Evolutionary conservation across 2,888 invertebrate genomes (phyloP), one percentile per base, ranked within the genome.

Genomic region (Nemoura dubitans): DNA sequence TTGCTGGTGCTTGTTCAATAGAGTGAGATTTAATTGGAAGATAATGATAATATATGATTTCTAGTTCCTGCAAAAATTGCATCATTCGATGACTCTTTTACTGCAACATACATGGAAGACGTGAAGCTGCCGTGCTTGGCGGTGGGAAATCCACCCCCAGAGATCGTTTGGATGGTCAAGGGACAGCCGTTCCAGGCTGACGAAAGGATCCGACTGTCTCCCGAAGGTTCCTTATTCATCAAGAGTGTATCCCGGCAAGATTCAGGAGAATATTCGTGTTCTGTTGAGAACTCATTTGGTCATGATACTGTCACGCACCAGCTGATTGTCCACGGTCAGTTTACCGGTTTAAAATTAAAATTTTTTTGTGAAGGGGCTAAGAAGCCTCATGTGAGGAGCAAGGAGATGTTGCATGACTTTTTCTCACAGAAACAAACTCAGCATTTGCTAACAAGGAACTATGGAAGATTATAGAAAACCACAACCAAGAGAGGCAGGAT

Each of bases 251-350:
- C 96, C 83, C 94, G 98, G 42, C 95, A 96, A 88, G 98, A 98
- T 92, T 97, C 97, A 86, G 98, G 98, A 86, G 98, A 98, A 92
- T 98, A 98, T 91, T 96, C 97, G 0, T 98, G 98, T 92, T 95
- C 96, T 89, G 98, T 98, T 26, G 97, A 97, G 91, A 98, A 98
- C 92, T 95, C 96, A 29, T 97, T 97, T 91, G 98, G 98, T 85
- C 96, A 97, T 89, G 98, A 98, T 90, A 96, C 97, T 25, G 97
- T 98, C 85, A 97, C 97, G 0, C 98, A 98, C 91, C 96, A 96
- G 87, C 93, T 98, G 86, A 95, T 97, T 88, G 97, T 98, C 0
- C 96, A 97, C 89, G 96, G 96, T 96, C 90, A 89, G 90, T 86
- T 36, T 36, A 6, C 3, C 36, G n/a, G n/a, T n/a, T n/a, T n/a